A percentile compares a stretch with the other conserved stretches of the same genome.
These are phyloP conservation scores for Aporophyla lueneburgensis DNA, from an alignment of 2,888 invertebrate species.

Conservation along the genomic window DNA sequence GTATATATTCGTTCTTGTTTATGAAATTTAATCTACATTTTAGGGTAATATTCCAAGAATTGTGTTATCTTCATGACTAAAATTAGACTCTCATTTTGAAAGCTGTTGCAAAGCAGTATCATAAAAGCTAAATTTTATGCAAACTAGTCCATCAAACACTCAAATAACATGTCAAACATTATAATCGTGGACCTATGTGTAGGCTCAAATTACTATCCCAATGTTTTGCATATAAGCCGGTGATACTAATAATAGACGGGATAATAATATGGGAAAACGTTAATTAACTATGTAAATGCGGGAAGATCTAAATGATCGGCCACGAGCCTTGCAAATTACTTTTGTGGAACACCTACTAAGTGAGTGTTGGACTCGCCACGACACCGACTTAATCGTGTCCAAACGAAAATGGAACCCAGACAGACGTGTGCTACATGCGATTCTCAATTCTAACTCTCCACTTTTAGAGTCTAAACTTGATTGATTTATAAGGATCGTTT, in stretches of 20 bases:
- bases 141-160: conserved; percentile 28
- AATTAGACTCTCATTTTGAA: neutral
- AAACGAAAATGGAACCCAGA: conserved; percentile 72
- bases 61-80: neutral
- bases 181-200: conserved; percentile 43
- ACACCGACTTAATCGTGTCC: conserved; percentile 72
- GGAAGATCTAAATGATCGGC: conserved; percentile 81
- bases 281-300: conserved; percentile 84
- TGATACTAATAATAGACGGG: conserved; percentile 62
- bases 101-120: neutral
- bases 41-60: neutral
- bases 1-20: neutral
- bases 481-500: conserved; percentile 73
- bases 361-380: conserved; percentile 80
- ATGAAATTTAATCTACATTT: neutral
- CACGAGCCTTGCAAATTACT: conserved; percentile 83
- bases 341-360: conserved; percentile 83
- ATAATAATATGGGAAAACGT: conserved; percentile 78
- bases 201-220: conserved; percentile 39
- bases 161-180: conserved; percentile 47
- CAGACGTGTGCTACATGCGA: conserved; percentile 44
- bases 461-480: conserved; percentile 79
- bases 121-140: conserved; percentile 13
- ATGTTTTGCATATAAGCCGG: conserved; percentile 54
- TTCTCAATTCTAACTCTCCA: conserved; percentile 64